phyloP scores from a whole-genome alignment of 2,797 vertebrate genomes.

The Gadopsis marmoratus region DNA sequence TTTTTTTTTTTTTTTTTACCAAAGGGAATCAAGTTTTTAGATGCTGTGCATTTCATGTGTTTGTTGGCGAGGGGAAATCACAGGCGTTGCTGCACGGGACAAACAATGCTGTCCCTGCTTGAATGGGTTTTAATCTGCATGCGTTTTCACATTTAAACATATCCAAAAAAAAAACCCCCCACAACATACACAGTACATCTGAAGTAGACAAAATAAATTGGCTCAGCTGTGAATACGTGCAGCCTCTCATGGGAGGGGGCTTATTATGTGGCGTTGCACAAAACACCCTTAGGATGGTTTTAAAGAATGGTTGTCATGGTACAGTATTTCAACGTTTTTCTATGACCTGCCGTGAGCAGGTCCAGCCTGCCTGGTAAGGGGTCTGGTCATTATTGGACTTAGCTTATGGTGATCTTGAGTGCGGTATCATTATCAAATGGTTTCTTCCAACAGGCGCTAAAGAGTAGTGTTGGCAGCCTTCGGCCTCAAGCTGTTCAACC shows the following conservation, averaged over 20 bases:
- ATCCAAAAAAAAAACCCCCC: neutral
- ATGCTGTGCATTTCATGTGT: constrained; percentile 47
- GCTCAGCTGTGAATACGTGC: neutral
- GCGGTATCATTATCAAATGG: constrained; percentile 65
- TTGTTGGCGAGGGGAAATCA: constrained; percentile 41
- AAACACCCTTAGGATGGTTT: neutral
- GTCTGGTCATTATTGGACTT: constrained; percentile 54
- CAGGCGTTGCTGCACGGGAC: constrained; percentile 20
- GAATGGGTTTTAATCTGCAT: constrained; percentile 48
- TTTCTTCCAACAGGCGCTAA: constrained; percentile 56
- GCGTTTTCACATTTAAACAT: constrained; percentile 20
- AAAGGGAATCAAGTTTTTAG: constrained; percentile 68
- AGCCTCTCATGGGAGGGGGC: constrained; percentile 6
- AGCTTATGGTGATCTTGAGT: constrained; percentile 40
- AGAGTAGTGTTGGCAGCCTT: constrained; percentile 59
- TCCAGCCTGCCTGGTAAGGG: constrained; percentile 27
- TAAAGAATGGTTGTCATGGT: constrained; percentile 24
- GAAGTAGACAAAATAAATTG: constrained; percentile 26
- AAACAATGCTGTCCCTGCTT: constrained; percentile 20
- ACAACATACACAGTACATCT: neutral
- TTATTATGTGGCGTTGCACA: constrained; percentile 19
- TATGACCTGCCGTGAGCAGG: constrained; percentile 31
- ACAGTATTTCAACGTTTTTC: constrained; percentile 26
- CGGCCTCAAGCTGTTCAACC: constrained; percentile 75
- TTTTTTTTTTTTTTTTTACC: constrained; percentile 20